Evolutionary conservation across 2,113 vertebrate genomes (phyloP).

Genomic region (Brachionichthys hirsutus): DNA sequence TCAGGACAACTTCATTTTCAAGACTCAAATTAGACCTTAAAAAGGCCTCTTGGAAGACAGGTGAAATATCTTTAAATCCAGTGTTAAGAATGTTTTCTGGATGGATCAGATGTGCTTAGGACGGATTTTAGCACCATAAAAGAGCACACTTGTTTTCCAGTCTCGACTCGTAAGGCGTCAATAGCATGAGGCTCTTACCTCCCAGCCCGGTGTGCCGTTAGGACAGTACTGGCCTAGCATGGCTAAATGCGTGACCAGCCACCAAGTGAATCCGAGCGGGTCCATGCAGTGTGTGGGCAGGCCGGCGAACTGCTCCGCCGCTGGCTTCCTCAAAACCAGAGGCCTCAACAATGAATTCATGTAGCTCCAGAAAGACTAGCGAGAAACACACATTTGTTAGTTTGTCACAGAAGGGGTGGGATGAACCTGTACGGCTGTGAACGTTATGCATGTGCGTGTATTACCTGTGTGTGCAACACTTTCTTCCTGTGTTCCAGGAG

Average conservation of each 20-base stretch:
- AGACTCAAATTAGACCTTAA: too few relatives aligned
- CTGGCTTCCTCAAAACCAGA: slow-evolving; percentile 59
- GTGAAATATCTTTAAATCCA: too few relatives aligned
- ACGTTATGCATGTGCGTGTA: background rate
- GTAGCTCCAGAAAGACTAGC: slow-evolving; percentile 89
- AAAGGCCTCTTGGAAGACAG: too few relatives aligned
- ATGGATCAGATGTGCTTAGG: too few relatives aligned
- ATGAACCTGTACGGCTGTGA: background rate
- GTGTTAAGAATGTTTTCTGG: too few relatives aligned
- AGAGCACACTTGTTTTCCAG: too few relatives aligned
- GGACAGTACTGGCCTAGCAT: slow-evolving; percentile 83
- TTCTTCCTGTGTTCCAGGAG: slow-evolving; percentile 87
- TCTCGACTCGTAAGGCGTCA: background rate
- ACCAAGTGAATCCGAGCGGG: slow-evolving; percentile 90
- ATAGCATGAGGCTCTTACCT: slow-evolving; percentile 71
- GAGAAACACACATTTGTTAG: slow-evolving; percentile 11
- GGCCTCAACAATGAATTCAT: slow-evolving; percentile 81
- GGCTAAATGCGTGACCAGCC: slow-evolving; percentile 87
- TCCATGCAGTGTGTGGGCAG: slow-evolving; percentile 84
- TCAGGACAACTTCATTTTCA: too few relatives aligned
- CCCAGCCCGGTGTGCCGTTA: slow-evolving; percentile 80
- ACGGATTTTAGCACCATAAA: too few relatives aligned
- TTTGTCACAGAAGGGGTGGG: background rate
- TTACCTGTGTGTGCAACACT: slow-evolving; percentile 84
- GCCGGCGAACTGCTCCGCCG: slow-evolving; percentile 49